Evolutionary conservation across 1,140 invertebrate species (phyloP).

Genomic region (Gonatopus flavifemur): DNA sequence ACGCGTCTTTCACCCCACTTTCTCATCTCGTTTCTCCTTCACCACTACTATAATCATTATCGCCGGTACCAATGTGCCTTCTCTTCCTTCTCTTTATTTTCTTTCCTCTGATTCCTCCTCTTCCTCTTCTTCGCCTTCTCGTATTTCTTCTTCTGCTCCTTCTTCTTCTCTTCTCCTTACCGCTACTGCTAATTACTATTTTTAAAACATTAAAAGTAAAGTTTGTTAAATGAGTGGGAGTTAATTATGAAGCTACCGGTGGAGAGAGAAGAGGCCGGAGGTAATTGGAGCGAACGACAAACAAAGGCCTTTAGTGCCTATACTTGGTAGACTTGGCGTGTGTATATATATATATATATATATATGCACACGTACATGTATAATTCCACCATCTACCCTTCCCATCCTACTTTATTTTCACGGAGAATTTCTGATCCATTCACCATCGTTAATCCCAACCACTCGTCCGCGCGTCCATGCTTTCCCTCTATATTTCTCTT

Average conservation of each 20-base stretch:
- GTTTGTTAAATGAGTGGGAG: constrained; percentile 61
- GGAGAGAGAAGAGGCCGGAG: constrained; percentile 51
- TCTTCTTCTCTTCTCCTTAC: constrained; percentile 33
- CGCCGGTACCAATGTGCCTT: constrained; percentile 1
- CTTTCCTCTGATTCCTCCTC: background rate
- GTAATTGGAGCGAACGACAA: constrained; percentile 60
- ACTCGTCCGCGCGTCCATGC: constrained; percentile 36
- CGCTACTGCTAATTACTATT: constrained; percentile 57
- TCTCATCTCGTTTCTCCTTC: constrained; percentile 19
- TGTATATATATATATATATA: constrained; percentile 1
- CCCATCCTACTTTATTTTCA: constrained; percentile 47
- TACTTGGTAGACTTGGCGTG: constrained; percentile 13
- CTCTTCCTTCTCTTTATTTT: constrained; percentile 6
- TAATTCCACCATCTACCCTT: constrained; percentile 22
- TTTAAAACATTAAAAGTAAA: constrained; percentile 62
- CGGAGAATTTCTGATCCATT: constrained; percentile 52
- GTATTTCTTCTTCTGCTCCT: constrained; percentile 19
- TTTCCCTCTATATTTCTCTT: too few relatives aligned
- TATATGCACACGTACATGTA: constrained; percentile 24
- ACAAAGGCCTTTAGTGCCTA: constrained; percentile 54
- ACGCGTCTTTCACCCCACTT: constrained; percentile 21
- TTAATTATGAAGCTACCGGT: constrained; percentile 60
- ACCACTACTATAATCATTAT: too few relatives aligned
- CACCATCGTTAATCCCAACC: constrained; percentile 46
- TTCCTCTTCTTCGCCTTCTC: constrained; percentile 13